Conservation (phyloP, 2,888 invertebrate genomes). For the Sarcophaga rosellei region DNA sequence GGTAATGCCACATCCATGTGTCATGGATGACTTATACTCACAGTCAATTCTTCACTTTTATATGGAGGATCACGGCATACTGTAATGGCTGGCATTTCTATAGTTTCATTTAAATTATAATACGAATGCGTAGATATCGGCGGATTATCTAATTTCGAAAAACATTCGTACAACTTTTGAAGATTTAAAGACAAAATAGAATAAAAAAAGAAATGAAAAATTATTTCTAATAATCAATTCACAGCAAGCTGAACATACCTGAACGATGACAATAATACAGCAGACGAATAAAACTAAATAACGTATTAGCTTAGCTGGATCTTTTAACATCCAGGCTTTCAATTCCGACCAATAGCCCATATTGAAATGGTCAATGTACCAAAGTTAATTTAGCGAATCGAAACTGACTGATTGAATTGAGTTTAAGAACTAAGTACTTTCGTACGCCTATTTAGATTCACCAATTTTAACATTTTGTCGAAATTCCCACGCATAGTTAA, state of each 20-base stretch:
- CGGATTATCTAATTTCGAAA: slow-evolving; percentile 84
- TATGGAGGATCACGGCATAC: slow-evolving; percentile 87
- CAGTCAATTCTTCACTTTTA: slow-evolving; percentile 83
- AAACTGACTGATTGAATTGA: slow-evolving; percentile 7
- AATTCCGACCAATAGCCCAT: slow-evolving; percentile 79
- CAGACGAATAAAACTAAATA: slow-evolving; percentile 83
- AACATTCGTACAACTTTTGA: slow-evolving; percentile 83
- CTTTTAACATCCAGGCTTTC: slow-evolving; percentile 78
- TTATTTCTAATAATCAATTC: background rate
- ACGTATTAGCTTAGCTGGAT: slow-evolving; percentile 83
- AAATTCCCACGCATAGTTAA: slow-evolving; percentile 64
- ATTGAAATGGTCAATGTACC: background rate
- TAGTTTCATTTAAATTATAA: slow-evolving; percentile 85
- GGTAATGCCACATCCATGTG: too few species aligned
- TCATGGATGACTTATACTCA: slow-evolving; percentile 76
- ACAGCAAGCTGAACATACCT: slow-evolving; percentile 80
- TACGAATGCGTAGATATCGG: slow-evolving; percentile 87
- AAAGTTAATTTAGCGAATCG: slow-evolving; percentile 7
- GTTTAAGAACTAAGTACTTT: slow-evolving; percentile 48
- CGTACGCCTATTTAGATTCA: background rate
- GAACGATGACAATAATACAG: slow-evolving; percentile 83
- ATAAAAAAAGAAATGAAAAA: background rate
- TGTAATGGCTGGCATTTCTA: slow-evolving; percentile 87
- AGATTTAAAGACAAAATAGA: background rate
- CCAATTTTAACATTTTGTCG: slow-evolving; percentile 50